phyloP scores from a whole-genome alignment of 2,113 vertebrate genomes.

The Pituophis catenifer region DNA sequence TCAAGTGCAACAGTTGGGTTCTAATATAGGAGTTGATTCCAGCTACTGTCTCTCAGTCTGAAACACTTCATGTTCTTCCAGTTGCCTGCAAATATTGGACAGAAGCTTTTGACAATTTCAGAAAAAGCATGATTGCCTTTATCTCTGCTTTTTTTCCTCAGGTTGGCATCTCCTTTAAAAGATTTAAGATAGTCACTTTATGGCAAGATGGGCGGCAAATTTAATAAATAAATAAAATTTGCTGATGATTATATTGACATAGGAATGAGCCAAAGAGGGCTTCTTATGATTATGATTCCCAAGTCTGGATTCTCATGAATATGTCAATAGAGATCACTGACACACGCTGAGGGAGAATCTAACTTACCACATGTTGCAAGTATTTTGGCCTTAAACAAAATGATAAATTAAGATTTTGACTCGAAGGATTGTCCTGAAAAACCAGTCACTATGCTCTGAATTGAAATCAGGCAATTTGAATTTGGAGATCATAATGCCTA shows the following conservation, averaged over 20 bases:
- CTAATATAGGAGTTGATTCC: neutral
- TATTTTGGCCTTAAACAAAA: neutral
- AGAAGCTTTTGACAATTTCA: neutral
- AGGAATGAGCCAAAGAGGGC: neutral
- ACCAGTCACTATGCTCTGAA: neutral
- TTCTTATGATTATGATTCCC: neutral
- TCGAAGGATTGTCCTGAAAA: neutral
- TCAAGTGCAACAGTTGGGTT: neutral
- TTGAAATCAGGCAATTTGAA: neutral
- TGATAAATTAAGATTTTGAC: neutral
- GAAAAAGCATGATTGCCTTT: neutral
- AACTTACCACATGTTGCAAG: neutral
- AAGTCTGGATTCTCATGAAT: neutral
- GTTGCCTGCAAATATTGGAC: neutral
- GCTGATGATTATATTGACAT: neutral
- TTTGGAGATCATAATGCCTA: neutral
- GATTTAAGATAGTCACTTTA: neutral
- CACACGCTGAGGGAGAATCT: neutral
- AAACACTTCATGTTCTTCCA: neutral
- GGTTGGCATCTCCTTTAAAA: neutral
- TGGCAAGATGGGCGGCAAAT: neutral
- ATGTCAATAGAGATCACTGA: neutral
- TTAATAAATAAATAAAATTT: neutral
- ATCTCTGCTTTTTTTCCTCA: neutral
- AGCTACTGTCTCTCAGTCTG: neutral